Evolutionary conservation across 2,113 vertebrate species (phyloP), one percentile per base, ranked within the genome.

Genomic region (Balaenoptera acutorostrata): DNA sequence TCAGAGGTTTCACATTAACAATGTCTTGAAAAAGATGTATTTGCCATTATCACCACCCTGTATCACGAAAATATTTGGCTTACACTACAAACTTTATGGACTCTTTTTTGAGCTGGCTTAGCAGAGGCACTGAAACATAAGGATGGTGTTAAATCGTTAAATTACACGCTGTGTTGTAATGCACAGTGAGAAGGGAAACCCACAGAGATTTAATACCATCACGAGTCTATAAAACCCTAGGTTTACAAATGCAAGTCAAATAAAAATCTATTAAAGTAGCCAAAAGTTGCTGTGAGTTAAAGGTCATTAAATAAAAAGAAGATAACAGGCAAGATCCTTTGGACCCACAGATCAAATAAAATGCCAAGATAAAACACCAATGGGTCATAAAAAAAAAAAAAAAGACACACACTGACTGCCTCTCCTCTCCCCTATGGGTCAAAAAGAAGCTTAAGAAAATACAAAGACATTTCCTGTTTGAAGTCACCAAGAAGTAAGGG

Each of bases 171-270:
- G 64, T 74, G 96, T 97, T 98, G 75, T 97, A 98, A 98, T 96
- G 95, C 96, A 98, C 93, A 98, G 97, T 81, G 96, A 33, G 97
- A 90, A 91, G 68, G 97, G 97, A 59, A 93, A 90, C 96, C 97
- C 97, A 96, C 87, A 93, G 97, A 97, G 95, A 98, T 97, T 97
- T 97, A 95, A 82, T 95, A 98, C 95, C 97, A 98, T 98, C 97
- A 94, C 44, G 0, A 75, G 94, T 95, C 97, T 97, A 98, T 94
- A 98, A 98, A 98, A 96, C 96, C 96, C 93, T 97, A 61, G 94
- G 97, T 97, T 98, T 98, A 97, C 96, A 98, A 98, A 98, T 88
- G 89, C 92, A 94, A 98, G 97, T 97, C 98, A 97, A 98, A 98
- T 97, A 97, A 97, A 98, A 80, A 97, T 82, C 86, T 95, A 94